Percentiles rank a stretch among this genome's conserved stretches.
These are phyloP conservation scores for Halcyon smyrnensis DNA, from an alignment of 2,797 vertebrate species.

Conservation along the genomic window DNA sequence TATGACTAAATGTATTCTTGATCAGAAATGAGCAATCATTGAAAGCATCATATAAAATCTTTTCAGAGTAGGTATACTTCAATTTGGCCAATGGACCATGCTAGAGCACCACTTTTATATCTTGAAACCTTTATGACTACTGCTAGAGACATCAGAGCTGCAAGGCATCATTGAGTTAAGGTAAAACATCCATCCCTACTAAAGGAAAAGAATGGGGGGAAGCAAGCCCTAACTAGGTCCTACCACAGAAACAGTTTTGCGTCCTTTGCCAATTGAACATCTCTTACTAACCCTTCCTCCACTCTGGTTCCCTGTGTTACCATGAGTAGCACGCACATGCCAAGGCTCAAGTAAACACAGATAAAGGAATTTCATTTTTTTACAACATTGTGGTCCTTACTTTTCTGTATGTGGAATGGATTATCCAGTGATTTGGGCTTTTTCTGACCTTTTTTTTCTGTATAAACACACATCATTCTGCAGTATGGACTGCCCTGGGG, in stretches of 20 bases:
- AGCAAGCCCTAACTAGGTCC: not conserved
- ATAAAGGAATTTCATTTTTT: not conserved
- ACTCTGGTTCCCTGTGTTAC: not conserved
- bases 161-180: not conserved
- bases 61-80: not conserved
- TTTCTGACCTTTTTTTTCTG: not conserved
- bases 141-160: not conserved
- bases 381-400: not conserved
- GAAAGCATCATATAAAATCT: not conserved
- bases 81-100: not conserved
- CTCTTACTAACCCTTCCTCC: not conserved
- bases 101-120: not conserved
- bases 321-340: not conserved
- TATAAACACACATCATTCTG: not conserved
- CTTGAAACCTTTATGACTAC: not conserved
- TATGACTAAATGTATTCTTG: not conserved
- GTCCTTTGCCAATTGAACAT: not conserved
- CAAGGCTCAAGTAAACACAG: not conserved
- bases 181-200: not conserved
- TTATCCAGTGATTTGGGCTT: not conserved
- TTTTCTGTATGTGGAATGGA: not conserved
- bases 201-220: not conserved
- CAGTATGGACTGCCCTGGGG: fast-evolving
- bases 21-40: constrained; percentile 28
- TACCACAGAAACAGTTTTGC: not conserved